A percentile compares a stretch with the other conserved stretches of the same genome.
Conservation (phyloP, 92 coral and sea anemone genomes). For the Blastomussa wellsi region DNA sequence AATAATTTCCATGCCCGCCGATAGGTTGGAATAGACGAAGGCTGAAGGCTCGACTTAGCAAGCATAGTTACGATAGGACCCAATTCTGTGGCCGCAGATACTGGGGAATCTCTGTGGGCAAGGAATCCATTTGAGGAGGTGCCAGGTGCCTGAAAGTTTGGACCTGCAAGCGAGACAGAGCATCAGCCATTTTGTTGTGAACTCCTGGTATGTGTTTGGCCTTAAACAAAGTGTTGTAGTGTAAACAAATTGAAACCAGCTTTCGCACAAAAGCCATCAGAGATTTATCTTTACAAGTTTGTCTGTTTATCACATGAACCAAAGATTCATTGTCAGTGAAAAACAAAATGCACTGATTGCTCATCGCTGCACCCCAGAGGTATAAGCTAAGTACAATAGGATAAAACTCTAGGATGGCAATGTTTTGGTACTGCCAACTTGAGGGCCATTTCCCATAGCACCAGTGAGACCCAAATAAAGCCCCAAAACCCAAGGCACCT, state of each 20-base stretch:
- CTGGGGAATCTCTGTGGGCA: slow-evolving; percentile 50
- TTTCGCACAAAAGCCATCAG: slow-evolving; percentile 63
- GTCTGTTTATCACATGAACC: slow-evolving; percentile 62
- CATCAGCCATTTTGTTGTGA: slow-evolving; percentile 52
- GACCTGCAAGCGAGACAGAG: slow-evolving; percentile 69
- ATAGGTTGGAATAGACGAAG: slow-evolving; percentile 38
- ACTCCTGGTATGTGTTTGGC: slow-evolving; percentile 68
- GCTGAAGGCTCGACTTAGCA: slow-evolving; percentile 54
- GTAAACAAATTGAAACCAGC: slow-evolving; percentile 44
- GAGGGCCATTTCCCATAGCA: slow-evolving; percentile 61
- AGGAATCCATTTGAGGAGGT: slow-evolving; percentile 30
- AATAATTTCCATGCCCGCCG: slow-evolving; percentile 52
- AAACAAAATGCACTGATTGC: slow-evolving; percentile 51
- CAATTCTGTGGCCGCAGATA: slow-evolving; percentile 58
- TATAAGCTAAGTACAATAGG: slow-evolving; percentile 48
- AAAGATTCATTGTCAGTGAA: slow-evolving; percentile 71
- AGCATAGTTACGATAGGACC: slow-evolving; percentile 24
- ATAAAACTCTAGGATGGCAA: slow-evolving; percentile 44
- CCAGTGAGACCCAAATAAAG: slow-evolving; percentile 43
- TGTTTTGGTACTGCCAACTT: slow-evolving; percentile 34
- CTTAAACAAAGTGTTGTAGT: slow-evolving; percentile 56
- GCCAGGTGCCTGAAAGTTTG: slow-evolving; percentile 38
- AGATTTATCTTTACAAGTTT: slow-evolving; percentile 54
- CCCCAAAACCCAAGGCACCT: slow-evolving; percentile 47
- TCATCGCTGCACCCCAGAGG: slow-evolving; percentile 45